A percentile compares a stretch with the other conserved stretches of the same genome.
These are phyloP conservation scores for Drosophila anomalipes DNA, from an alignment of 2,888 invertebrate species.

Conservation along the genomic window DNA sequence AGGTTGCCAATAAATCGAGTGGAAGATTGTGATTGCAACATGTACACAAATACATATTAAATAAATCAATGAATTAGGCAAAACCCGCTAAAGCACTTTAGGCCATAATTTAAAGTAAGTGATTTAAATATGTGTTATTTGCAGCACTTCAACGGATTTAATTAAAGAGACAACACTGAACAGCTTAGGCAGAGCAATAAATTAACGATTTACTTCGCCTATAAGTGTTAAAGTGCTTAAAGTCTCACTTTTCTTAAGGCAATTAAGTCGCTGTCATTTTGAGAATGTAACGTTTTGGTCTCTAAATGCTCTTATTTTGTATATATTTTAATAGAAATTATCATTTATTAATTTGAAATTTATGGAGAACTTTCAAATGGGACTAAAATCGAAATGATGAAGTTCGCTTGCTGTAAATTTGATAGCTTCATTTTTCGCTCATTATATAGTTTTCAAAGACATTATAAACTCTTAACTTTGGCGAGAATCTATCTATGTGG, in stretches of 20 bases:
- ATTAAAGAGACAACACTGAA: neutral
- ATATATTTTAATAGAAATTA: neutral
- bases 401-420: neutral
- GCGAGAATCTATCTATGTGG: neutral
- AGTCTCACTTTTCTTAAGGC: neutral
- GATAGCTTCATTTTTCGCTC: neutral
- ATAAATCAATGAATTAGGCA: constrained; percentile 37
- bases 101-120: constrained; percentile 1
- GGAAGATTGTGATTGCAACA: constrained; percentile 30
- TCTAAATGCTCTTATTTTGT: neutral
- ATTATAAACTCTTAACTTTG: neutral
- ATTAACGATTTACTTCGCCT: neutral
- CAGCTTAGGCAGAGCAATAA: neutral
- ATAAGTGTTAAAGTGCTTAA: neutral
- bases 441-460: neutral
- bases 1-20: constrained; percentile 45
- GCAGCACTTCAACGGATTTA: neutral
- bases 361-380: neutral
- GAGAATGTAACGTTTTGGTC: neutral
- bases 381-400: neutral
- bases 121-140: neutral
- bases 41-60: constrained; percentile 14
- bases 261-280: neutral
- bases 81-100: constrained; percentile 6
- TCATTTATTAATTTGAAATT: neutral